A percentile compares a stretch with the other conserved stretches of the same genome.
Evolutionary conservation across 2,113 vertebrate species (phyloP).

Genomic region (Dunckerocampus dactyliophorus): DNA sequence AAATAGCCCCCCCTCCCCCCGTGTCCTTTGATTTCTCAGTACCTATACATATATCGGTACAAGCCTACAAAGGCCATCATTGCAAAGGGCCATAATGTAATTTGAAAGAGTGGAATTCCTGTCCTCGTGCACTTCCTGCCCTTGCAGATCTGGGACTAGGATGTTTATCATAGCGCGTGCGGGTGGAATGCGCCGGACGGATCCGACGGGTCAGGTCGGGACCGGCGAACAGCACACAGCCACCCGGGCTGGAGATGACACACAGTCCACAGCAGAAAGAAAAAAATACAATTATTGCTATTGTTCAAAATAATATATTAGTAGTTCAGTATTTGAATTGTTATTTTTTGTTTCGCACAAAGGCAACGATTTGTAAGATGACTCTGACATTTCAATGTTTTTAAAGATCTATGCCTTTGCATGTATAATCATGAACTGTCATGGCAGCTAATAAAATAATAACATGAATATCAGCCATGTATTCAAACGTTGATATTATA

Average conservation of each 20-base stretch:
- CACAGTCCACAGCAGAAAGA: background rate
- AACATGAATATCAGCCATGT: background rate
- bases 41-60: too few species aligned
- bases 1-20: too few species aligned
- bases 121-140: slow-evolving; percentile 70
- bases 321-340: background rate
- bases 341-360: too few species aligned
- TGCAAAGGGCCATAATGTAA: slow-evolving; percentile 44
- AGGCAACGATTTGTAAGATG: too few species aligned
- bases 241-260: slow-evolving; percentile 5
- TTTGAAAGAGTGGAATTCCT: slow-evolving; percentile 72
- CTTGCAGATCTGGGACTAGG: slow-evolving; percentile 58
- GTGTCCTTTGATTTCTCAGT: too few species aligned
- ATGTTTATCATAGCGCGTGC: slow-evolving; percentile 72
- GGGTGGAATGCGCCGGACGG: slow-evolving; percentile 70
- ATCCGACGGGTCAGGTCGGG: slow-evolving; percentile 61
- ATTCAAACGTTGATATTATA: background rate
- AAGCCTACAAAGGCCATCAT: slow-evolving; percentile 25
- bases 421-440: too few species aligned
- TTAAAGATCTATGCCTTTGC: too few species aligned
- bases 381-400: too few species aligned
- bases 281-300: background rate
- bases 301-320: background rate
- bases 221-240: slow-evolving; percentile 32
- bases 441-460: too few species aligned